A percentile compares a stretch with the other conserved stretches of the same genome.
Evolutionary conservation across 1,140 invertebrate genomes (phyloP).

Genomic region (Tetramorium simillimum): DNA sequence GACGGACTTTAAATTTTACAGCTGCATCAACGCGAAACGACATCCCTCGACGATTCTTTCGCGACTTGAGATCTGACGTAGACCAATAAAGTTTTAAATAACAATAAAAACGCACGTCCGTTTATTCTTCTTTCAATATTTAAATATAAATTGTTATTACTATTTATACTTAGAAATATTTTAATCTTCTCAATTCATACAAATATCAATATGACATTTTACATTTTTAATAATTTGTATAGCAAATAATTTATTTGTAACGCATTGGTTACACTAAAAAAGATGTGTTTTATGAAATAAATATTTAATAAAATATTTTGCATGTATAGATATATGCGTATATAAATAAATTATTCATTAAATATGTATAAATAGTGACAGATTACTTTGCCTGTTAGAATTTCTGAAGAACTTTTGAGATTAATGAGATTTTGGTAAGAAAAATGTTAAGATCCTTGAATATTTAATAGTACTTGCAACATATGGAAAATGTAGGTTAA

Average conservation of each 20-base stretch:
- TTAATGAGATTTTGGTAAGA: not conserved
- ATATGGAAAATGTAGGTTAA: conserved; percentile 26
- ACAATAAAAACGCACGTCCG: not conserved
- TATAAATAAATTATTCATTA: too few relatives aligned
- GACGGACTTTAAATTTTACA: conserved; percentile 47
- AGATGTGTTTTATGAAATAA: not conserved
- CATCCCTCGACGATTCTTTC: conserved; percentile 16
- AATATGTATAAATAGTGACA: too few relatives aligned
- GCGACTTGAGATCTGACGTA: not conserved
- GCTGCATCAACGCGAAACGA: conserved; percentile 40
- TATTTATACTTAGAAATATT: not conserved
- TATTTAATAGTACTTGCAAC: conserved; percentile 5
- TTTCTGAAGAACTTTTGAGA: not conserved
- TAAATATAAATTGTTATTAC: not conserved
- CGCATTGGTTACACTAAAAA: not conserved
- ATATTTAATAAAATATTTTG: conserved; percentile 11
- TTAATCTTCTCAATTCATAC: not conserved
- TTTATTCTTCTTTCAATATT: not conserved
- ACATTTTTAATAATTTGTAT: not conserved
- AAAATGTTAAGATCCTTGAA: conserved; percentile 29
- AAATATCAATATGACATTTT: not conserved
- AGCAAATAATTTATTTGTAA: not conserved
- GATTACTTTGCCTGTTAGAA: not conserved
- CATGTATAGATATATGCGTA: not conserved
- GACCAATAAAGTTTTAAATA: not conserved